Evolutionary conservation across 2,113 vertebrate species (phyloP).

Genomic region (Dasypus novemcinctus): DNA sequence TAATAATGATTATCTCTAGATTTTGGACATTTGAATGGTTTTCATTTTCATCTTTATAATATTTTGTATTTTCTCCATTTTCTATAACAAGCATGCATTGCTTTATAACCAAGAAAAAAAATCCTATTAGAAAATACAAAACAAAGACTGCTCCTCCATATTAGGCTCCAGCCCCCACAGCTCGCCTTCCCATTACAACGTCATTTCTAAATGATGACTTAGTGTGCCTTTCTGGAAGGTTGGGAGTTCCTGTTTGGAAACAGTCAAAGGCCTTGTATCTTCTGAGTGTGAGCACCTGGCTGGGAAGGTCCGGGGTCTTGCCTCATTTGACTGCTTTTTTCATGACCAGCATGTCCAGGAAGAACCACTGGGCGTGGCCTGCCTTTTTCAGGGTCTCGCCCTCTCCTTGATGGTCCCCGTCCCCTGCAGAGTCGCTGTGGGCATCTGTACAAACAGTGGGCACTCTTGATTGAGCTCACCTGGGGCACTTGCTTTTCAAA

Average conservation of each 20-base stretch:
- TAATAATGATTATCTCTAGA: slow-evolving; percentile 27
- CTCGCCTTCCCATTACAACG: not conserved
- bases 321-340: not conserved
- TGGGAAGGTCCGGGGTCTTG: not conserved
- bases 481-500: slow-evolving; percentile 17
- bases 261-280: not conserved
- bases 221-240: not conserved
- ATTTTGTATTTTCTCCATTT: slow-evolving; percentile 30
- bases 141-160: not conserved
- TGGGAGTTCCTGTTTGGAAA: not conserved
- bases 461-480: not conserved
- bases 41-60: slow-evolving; percentile 25
- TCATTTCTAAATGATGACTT: not conserved
- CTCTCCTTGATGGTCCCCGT: not conserved
- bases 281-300: not conserved
- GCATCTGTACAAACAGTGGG: not conserved
- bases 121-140: not conserved
- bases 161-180: not conserved
- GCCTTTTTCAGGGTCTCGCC: not conserved
- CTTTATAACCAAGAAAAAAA: slow-evolving; percentile 20
- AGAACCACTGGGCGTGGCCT: not conserved
- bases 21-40: slow-evolving; percentile 40
- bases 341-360: not conserved
- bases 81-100: not conserved
- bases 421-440: not conserved